phyloP scores from a whole-genome alignment of 2,797 vertebrate species.

The Sternotherus odoratus region DNA sequence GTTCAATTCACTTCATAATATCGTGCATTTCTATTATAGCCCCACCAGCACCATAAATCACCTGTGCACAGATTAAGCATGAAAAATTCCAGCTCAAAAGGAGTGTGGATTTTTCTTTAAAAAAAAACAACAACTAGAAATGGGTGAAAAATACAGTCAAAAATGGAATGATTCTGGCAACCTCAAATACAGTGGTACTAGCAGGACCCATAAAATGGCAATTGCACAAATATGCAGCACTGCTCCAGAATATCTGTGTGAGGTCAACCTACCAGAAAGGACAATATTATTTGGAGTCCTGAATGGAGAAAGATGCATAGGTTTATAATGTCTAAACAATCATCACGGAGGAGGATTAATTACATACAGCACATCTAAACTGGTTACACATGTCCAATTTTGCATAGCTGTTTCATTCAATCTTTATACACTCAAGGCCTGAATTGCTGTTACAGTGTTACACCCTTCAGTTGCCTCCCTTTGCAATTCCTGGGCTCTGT shows the following conservation, averaged over 20 bases:
- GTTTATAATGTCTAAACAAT: conserved; percentile 5
- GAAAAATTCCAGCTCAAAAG: conserved; percentile 65
- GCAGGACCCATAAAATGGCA: conserved; percentile 24
- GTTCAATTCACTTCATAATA: conserved; percentile 79
- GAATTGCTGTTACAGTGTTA: neutral
- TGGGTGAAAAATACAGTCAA: conserved; percentile 47
- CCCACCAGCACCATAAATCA: conserved; percentile 75
- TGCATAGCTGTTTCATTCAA: neutral
- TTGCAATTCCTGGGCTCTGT: neutral
- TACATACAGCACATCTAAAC: neutral
- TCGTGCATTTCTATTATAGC: conserved; percentile 75
- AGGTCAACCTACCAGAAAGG: neutral
- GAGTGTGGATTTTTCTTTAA: conserved; percentile 10
- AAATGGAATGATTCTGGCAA: conserved; percentile 40
- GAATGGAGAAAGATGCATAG: neutral
- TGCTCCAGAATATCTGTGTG: neutral
- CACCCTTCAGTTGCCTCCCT: neutral
- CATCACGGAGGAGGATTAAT: conserved; percentile 35
- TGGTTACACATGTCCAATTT: neutral
- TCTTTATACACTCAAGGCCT: rapidly evolving
- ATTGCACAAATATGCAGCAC: neutral
- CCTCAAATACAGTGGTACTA: neutral
- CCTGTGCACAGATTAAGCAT: conserved; percentile 69
- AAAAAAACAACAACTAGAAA: conserved; percentile 69
- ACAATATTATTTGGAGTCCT: neutral